These are phyloP conservation scores for Antechinus flavipes DNA, from an alignment of 2,113 vertebrate genomes.

Conservation along the genomic window DNA sequence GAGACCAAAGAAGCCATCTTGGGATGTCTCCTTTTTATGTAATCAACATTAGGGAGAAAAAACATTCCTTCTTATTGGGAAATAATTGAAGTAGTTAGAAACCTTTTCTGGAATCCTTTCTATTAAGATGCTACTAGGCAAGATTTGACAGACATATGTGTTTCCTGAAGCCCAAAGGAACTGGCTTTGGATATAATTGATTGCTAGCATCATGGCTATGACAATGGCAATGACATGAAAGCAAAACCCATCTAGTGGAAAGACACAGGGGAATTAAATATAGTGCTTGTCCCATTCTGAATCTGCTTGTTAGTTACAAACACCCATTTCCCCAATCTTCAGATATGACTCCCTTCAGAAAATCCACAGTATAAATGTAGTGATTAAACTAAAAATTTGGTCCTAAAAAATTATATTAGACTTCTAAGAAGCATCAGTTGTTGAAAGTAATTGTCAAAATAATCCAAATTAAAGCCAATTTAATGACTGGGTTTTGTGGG, in stretches of 20 bases:
- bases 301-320: background rate
- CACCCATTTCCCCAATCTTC: background rate
- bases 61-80: background rate
- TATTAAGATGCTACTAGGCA: background rate
- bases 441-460: background rate
- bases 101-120: background rate
- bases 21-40: background rate
- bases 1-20: background rate
- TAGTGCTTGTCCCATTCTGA: background rate
- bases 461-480: background rate
- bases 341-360: conserved; percentile 13
- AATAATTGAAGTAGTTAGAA: background rate
- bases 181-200: background rate
- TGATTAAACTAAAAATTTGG: background rate
- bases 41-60: background rate
- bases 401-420: background rate
- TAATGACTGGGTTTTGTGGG: background rate
- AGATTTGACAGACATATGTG: background rate
- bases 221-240: background rate
- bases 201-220: background rate
- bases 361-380: background rate
- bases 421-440: background rate
- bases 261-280: background rate
- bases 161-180: conserved; percentile 11
- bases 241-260: background rate